phyloP scores from a whole-genome alignment of 2,797 vertebrate genomes.

The Lacerta agilis region DNA sequence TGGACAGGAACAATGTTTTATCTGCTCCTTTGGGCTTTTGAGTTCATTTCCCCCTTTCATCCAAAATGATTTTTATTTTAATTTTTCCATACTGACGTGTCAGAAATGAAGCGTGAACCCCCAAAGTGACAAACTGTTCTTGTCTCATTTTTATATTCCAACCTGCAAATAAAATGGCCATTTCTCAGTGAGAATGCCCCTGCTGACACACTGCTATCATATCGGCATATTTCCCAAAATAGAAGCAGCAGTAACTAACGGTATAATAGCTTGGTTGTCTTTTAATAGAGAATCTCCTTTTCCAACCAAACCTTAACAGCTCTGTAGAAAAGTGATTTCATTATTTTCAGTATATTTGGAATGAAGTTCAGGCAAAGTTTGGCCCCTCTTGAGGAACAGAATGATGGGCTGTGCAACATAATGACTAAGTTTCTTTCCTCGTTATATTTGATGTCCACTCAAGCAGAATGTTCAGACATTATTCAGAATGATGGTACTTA shows the following conservation, averaged over 20 bases:
- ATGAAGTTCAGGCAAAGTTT: neutral
- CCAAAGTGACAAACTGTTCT: neutral
- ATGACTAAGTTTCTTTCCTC: neutral
- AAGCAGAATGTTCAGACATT: neutral
- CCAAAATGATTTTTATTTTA: too few species aligned
- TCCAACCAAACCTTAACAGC: neutral
- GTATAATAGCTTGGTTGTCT: neutral
- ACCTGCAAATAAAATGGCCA: neutral
- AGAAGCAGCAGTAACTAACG: neutral
- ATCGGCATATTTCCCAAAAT: neutral
- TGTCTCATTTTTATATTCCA: neutral
- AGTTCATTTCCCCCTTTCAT: neutral
- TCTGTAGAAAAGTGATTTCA: conserved; percentile 10
- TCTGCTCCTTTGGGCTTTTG: neutral
- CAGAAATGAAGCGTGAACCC: neutral
- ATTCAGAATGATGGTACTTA: neutral
- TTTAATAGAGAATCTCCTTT: neutral
- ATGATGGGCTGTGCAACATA: neutral
- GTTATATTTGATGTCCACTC: neutral
- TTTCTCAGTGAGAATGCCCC: neutral
- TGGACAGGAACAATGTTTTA: neutral
- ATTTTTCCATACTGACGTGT: neutral
- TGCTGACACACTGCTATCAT: too few species aligned
- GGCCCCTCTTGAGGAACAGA: neutral
- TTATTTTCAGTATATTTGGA: neutral